These are phyloP conservation scores for Eclectus roratus DNA, from an alignment of 2,113 vertebrate species.

Conservation along the genomic window DNA sequence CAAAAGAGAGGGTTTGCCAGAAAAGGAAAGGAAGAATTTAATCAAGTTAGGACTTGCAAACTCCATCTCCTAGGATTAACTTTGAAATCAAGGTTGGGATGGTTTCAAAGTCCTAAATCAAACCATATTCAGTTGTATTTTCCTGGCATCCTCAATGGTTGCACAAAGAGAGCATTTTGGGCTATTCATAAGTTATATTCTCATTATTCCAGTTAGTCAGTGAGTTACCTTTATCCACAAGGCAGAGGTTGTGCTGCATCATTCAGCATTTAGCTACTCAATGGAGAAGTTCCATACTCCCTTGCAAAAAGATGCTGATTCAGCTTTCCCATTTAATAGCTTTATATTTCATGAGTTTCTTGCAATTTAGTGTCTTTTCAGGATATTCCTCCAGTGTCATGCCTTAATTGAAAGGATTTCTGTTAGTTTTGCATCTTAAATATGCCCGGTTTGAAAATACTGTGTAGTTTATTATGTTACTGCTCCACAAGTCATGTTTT, in stretches of 20 bases:
- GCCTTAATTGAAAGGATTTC: not conserved
- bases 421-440: not conserved
- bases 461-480: not conserved
- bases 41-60: not conserved
- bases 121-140: not conserved
- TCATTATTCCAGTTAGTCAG: not conserved
- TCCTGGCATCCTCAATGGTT: not conserved
- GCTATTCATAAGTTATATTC: not conserved
- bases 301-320: not conserved
- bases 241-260: not conserved
- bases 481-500: not conserved
- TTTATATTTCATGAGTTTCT: not conserved
- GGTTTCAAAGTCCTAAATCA: not conserved
- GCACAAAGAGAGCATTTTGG: not conserved
- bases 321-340: not conserved
- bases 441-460: not conserved
- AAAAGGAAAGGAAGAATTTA: not conserved
- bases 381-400: rapidly evolving
- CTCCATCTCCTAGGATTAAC: rapidly evolving
- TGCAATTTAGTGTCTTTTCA: not conserved
- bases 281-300: not conserved
- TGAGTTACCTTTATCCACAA: not conserved
- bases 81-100: not conserved
- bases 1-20: not conserved
- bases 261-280: not conserved